Base-by-base conservation (phyloP, 2,113 vertebrate species). In the Myiagra hebetior region DNA sequence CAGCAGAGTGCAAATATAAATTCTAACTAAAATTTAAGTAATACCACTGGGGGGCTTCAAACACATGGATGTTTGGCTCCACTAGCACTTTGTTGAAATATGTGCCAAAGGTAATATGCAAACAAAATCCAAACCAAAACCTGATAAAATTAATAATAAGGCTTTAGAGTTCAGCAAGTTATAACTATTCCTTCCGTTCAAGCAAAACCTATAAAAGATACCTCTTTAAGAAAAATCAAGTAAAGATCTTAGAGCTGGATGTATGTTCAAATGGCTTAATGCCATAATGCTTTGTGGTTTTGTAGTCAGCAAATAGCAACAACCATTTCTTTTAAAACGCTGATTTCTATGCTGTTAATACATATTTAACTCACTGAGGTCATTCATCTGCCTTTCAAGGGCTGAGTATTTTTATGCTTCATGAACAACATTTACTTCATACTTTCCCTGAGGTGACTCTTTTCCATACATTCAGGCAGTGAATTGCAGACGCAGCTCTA, bases 41-140 rank as follows among this genome's bases (percentile, higher is more conserved):
- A 85, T 82, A 91, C n/a, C 11, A 27, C 2, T 44, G 3, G 10
- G 10, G 3, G 17, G 6, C 4, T 65, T 85, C 7, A 72, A 60
- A 49, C 44, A 46, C 15, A 33, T 33, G 16, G 14, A 80, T 70
- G 3, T 64, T 76, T 73, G 12, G 3, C 3, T 76, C 8, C 56
- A 33, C 28, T 31, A 84, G 4, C 4, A 67, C 6, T 81, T 89
- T 46, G 15, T 22, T 89, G 65, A 93, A 67, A 64, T 63, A 16
- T 39, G 3, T 72, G 46, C 11, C 73, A 79, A 82, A 87, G 7
- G 16, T 39, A 87, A 56, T 30, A 7, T 13, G 24, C 3, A 42
- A 55, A 86, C 85, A 72, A 50, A 13, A 0, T 28, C 28, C 2
- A 2, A 67, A 6, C 0, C 4, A 57, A 64, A 77, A 39, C 0